A percentile compares a stretch with the other conserved stretches of the same genome.
phyloP scores from a whole-genome alignment of 1,140 invertebrate genomes.

The Ceratosolen fusciceps region DNA sequence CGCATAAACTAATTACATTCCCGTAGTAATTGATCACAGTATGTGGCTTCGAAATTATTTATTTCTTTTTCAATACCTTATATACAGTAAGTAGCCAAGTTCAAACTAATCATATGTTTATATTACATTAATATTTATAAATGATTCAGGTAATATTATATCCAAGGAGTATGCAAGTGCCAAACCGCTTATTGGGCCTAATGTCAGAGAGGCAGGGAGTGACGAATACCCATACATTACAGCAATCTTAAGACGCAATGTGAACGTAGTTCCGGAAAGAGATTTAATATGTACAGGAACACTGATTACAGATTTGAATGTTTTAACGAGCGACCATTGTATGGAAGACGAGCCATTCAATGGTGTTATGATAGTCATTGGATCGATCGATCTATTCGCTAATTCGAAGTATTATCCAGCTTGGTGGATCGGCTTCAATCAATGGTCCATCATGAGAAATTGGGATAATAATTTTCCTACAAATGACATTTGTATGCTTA shows the following conservation, averaged over 20 bases:
- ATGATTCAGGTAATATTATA: too few species aligned
- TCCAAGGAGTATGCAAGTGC: too few species aligned
- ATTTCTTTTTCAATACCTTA: too few species aligned
- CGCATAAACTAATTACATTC: too few species aligned
- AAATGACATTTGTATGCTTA: background rate
- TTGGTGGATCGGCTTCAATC: background rate
- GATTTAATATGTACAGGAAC: background rate
- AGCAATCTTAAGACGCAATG: background rate
- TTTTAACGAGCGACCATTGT: background rate
- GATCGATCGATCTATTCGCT: background rate
- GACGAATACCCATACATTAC: background rate
- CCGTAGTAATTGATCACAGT: too few species aligned
- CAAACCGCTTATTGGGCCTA: too few species aligned
- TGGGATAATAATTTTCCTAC: background rate
- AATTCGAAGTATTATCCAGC: background rate
- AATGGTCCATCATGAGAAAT: background rate
- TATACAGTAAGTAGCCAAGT: too few species aligned
- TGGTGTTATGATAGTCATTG: background rate
- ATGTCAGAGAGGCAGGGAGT: background rate
- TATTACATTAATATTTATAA: too few species aligned
- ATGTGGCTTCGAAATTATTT: too few species aligned
- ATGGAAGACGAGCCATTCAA: background rate
- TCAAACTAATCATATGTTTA: too few species aligned
- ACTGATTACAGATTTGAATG: background rate
- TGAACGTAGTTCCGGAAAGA: background rate